These are phyloP conservation scores for Rhynchonycteris naso DNA, from an alignment of 2,797 vertebrate species.

Conservation along the genomic window DNA sequence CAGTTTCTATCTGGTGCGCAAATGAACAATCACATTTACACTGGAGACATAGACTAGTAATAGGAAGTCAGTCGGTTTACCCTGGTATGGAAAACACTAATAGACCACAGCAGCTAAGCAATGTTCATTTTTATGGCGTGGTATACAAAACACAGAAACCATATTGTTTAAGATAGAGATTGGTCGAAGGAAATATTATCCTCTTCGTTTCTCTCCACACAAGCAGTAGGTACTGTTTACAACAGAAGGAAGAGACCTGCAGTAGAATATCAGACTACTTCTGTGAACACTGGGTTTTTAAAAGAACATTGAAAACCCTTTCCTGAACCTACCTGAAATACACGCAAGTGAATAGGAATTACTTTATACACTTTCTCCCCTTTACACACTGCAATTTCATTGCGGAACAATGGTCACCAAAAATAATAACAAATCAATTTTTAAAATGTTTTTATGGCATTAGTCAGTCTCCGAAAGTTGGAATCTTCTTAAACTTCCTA, in stretches of 20 bases:
- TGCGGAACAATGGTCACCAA: background rate
- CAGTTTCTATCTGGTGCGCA: background rate
- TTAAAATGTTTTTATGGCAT: slow-evolving; percentile 3
- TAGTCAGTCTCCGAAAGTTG: slow-evolving; percentile 4
- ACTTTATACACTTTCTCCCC: background rate
- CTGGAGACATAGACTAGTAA: slow-evolving; percentile 7
- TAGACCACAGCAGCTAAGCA: slow-evolving; percentile 46
- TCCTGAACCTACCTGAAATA: slow-evolving; percentile 4
- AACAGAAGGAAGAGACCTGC: slow-evolving; percentile 56
- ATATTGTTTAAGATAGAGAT: slow-evolving; percentile 62
- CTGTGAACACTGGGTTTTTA: slow-evolving; percentile 37
- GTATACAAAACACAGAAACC: slow-evolving; percentile 66
- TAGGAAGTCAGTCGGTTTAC: slow-evolving; percentile 50
- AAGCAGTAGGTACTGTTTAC: slow-evolving; percentile 72
- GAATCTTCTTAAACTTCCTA: slow-evolving; percentile 41
- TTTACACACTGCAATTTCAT: background rate
- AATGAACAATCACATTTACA: slow-evolving; percentile 20
- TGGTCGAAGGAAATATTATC: slow-evolving; percentile 65
- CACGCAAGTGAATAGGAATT: slow-evolving; percentile 47
- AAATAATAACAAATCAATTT: background rate
- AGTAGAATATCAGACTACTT: slow-evolving; percentile 51
- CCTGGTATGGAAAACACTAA: slow-evolving; percentile 23
- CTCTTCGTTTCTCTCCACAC: slow-evolving; percentile 44
- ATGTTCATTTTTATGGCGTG: slow-evolving; percentile 61
- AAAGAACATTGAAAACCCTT: slow-evolving; percentile 48